Evolutionary conservation across 2,797 vertebrate species (phyloP).

Genomic region (Crocodylus rhombifer): DNA sequence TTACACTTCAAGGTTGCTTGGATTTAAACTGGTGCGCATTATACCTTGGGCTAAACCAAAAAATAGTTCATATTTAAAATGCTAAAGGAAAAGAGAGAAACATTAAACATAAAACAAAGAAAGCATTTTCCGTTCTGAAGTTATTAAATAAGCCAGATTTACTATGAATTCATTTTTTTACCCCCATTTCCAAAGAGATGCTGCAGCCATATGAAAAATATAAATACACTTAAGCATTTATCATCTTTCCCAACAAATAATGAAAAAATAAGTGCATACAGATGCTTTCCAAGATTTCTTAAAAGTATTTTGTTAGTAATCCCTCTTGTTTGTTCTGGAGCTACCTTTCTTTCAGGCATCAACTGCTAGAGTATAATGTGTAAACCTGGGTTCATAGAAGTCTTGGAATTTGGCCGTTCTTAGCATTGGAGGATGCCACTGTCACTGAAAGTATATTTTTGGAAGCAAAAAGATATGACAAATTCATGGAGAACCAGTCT

Average conservation of each 20-base stretch:
- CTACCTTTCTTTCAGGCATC: background rate
- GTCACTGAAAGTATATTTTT: background rate
- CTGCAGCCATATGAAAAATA: background rate
- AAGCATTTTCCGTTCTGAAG: background rate
- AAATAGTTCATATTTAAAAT: background rate
- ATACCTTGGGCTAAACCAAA: background rate
- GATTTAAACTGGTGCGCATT: background rate
- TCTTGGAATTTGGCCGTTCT: background rate
- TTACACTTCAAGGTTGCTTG: background rate
- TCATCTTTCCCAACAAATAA: background rate
- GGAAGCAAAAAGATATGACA: too few relatives aligned
- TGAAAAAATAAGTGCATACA: rapidly evolving
- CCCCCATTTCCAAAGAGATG: background rate
- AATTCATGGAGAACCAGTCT: too few relatives aligned
- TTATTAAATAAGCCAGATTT: background rate
- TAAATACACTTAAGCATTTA: background rate
- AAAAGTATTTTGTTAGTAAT: background rate
- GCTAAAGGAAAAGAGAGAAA: background rate
- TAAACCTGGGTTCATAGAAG: background rate
- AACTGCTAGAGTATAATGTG: background rate
- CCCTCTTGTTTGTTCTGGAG: background rate
- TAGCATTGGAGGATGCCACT: background rate
- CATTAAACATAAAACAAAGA: background rate
- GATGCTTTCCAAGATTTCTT: background rate
- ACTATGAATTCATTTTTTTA: background rate